A percentile compares a stretch with the other conserved stretches of the same genome.
Evolutionary conservation across 2,888 invertebrate genomes (phyloP).

Genomic region (Polymixis flavicincta): DNA sequence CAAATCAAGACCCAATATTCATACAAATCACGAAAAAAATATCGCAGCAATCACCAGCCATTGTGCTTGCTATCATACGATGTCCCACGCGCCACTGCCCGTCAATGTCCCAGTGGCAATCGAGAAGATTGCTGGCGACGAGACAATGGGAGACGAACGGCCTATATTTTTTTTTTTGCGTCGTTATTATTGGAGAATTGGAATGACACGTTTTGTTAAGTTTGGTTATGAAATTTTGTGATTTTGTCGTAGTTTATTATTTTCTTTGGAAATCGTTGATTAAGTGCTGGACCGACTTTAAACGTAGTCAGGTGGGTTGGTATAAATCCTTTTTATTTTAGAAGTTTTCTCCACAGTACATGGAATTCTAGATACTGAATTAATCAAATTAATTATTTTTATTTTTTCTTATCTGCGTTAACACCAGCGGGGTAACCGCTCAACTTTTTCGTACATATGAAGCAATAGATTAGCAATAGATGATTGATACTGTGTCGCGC

Average conservation of each 20-base stretch:
- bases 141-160: slow-evolving; percentile 27
- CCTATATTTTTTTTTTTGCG: slow-evolving; percentile 20
- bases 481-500: too few relatives aligned
- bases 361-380: too few relatives aligned
- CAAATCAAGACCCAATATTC: slow-evolving; percentile 39
- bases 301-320: not conserved
- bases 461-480: too few relatives aligned
- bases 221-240: not conserved
- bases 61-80: slow-evolving; percentile 17
- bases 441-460: too few relatives aligned
- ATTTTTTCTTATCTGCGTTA: too few relatives aligned
- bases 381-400: too few relatives aligned
- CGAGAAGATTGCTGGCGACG: slow-evolving; percentile 26
- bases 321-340: not conserved
- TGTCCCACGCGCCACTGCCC: slow-evolving; percentile 21
- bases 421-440: too few relatives aligned
- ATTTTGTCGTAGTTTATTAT: not conserved
- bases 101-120: slow-evolving; percentile 29
- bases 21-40: slow-evolving; percentile 28
- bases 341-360: too few relatives aligned
- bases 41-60: slow-evolving; percentile 32
- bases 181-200: slow-evolving; percentile 6
- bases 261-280: not conserved
- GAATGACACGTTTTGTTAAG: not conserved
- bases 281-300: not conserved